Percentiles rank a stretch among this genome's conserved stretches.
Evolutionary conservation across 37 sponge, comb jelly and placozoan species (phyloP).

Genomic region (Beroe forskalii): DNA sequence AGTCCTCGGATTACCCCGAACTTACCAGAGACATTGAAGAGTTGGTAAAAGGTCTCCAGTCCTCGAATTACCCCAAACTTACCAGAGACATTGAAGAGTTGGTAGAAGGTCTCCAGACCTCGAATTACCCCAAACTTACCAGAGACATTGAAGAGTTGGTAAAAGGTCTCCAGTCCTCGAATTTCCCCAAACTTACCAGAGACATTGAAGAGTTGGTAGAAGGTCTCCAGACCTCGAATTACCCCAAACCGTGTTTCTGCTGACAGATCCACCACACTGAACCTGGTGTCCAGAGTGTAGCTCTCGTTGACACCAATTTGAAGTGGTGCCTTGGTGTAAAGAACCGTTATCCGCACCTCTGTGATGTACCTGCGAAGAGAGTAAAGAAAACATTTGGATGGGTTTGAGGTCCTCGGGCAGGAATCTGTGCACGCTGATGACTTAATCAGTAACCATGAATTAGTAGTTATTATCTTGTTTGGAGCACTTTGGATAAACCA

Average conservation of each 20-base stretch:
- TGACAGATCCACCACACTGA: not conserved
- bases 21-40: conserved; percentile 10
- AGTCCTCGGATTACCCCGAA: conserved; percentile 32
- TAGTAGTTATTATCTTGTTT: no score
- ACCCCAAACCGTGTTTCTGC: conserved; percentile 24
- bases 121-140: conserved; percentile 36
- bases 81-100: conserved; percentile 25
- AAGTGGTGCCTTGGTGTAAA: not conserved
- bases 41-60: conserved; percentile 52
- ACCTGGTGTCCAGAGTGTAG: not conserved
- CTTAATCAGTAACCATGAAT: no score
- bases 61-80: conserved; percentile 35
- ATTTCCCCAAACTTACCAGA: not conserved
- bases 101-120: conserved; percentile 56
- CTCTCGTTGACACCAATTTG: conserved; percentile 12
- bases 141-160: conserved; percentile 12
- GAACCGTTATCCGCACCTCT: not conserved
- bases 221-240: conserved; percentile 29
- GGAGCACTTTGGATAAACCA: no score
- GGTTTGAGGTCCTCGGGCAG: no score
- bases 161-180: conserved; percentile 17
- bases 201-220: conserved; percentile 49
- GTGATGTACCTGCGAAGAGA: not conserved
- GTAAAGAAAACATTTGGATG: no score
- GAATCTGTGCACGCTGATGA: no score